phyloP scores from a whole-genome alignment of 2,113 vertebrate species.

The Nannospalax galili region DNA sequence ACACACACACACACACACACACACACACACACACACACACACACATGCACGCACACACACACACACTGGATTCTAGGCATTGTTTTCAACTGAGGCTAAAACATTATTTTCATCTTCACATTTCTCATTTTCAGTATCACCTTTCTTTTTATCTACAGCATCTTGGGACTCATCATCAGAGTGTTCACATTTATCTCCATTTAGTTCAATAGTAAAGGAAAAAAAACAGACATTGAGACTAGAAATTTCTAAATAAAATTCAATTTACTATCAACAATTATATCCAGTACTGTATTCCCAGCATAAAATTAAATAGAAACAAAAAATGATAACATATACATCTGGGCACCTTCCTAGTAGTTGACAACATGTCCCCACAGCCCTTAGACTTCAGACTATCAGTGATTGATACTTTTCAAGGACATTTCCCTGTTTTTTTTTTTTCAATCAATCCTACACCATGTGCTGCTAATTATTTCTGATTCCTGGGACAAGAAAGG shows the following conservation, averaged over 20 bases:
- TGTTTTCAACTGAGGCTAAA: neutral
- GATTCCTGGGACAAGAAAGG: neutral
- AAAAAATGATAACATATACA: neutral
- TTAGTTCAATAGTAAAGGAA: constrained; percentile 17
- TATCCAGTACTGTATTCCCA: neutral
- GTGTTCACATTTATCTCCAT: neutral
- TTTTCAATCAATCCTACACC: neutral
- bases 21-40: neutral
- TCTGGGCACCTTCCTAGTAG: neutral
- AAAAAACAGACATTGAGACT: neutral
- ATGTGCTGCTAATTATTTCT: constrained; percentile 7
- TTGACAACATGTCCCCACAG: neutral
- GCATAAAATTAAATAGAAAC: neutral
- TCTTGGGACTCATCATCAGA: neutral
- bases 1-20: neutral
- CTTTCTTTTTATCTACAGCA: neutral
- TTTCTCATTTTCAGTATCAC: neutral
- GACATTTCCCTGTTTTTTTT: neutral
- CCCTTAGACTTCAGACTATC: neutral
- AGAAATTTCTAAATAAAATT: neutral
- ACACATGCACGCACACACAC: no score
- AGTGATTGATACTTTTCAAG: neutral
- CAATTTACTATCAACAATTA: neutral
- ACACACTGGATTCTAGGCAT: neutral
- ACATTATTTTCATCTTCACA: neutral